phyloP scores from a whole-genome alignment of 2,113 vertebrate species.

The Fulica atra region DNA sequence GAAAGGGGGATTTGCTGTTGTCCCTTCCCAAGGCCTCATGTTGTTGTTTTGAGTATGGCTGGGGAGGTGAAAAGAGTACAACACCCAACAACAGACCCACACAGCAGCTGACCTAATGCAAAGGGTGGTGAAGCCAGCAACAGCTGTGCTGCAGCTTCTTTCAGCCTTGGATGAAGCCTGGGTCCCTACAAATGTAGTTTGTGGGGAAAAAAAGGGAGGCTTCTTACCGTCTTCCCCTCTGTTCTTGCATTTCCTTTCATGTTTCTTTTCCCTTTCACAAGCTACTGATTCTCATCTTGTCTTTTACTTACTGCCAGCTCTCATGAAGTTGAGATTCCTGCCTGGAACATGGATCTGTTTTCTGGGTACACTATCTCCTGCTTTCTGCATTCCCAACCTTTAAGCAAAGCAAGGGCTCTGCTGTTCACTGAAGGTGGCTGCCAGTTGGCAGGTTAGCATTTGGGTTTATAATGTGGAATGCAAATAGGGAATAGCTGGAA shows the following conservation, averaged over 20 bases:
- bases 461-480: neutral
- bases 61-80: neutral
- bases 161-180: neutral
- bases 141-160: neutral
- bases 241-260: slow-evolving; percentile 7
- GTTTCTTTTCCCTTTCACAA: neutral
- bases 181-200: neutral
- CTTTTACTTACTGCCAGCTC: slow-evolving; percentile 46
- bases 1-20: neutral
- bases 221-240: neutral
- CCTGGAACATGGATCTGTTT: neutral
- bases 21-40: neutral
- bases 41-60: neutral
- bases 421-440: neutral
- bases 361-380: neutral
- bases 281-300: slow-evolving; percentile 26
- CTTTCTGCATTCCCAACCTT: neutral
- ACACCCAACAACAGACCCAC: neutral
- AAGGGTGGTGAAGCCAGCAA: neutral
- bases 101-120: neutral
- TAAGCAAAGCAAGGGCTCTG: neutral
- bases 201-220: neutral
- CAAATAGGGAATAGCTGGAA: neutral
- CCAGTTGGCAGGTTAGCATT: neutral
- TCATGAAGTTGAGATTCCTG: neutral